Evolutionary conservation across 2,888 invertebrate species (phyloP), one percentile per base, ranked within the genome.

Genomic region (Metopia argyrocephala): DNA sequence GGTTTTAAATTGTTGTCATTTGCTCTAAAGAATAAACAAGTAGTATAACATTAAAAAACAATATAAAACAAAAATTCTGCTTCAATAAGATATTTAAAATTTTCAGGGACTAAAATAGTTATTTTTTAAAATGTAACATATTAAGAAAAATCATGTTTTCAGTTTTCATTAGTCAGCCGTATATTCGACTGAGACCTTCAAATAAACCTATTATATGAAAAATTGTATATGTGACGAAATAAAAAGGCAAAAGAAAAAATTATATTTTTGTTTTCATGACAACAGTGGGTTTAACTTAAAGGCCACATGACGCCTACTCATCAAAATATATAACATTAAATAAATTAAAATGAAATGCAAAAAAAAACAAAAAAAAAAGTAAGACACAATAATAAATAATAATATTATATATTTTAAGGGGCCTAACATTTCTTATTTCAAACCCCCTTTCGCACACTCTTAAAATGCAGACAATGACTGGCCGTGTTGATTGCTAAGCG

Each of bases 1-100:
- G 90, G 89, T 86, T 91, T 91, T 83, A 91, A 86, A 87, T 89
- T 90, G 84, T 87, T 88, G 85, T 90, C 90, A 82, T 87, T 88
- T 86, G 89, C 88, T 85, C 91, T 90, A 85, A 71, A 85, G 85
- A 31, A 61, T 52, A 12, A 38, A 23, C n/a, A 31, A 48, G 4
- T 1, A 3, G 45, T 18, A 56, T 9, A 59, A 66, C 5, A 21
- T 48, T 38, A 2, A 27, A 21, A 61, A 25, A 46, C n/a, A 7
- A 45, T 61, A 45, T 62, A 25, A 9, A 46, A 31, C n/a, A n/a
- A 59, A 31, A 6, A 28, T n/a, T 1, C 12, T n/a, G n/a, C n/a
- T n/a, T n/a, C n/a, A n/a, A n/a, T n/a, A n/a, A n/a, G n/a, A n/a
- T n/a, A n/a, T n/a, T n/a, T n/a, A n/a, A n/a, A n/a, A n/a, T n/a